Conservation (phyloP, 2,113 vertebrate genomes). For the Chloroceryle aenea region DNA sequence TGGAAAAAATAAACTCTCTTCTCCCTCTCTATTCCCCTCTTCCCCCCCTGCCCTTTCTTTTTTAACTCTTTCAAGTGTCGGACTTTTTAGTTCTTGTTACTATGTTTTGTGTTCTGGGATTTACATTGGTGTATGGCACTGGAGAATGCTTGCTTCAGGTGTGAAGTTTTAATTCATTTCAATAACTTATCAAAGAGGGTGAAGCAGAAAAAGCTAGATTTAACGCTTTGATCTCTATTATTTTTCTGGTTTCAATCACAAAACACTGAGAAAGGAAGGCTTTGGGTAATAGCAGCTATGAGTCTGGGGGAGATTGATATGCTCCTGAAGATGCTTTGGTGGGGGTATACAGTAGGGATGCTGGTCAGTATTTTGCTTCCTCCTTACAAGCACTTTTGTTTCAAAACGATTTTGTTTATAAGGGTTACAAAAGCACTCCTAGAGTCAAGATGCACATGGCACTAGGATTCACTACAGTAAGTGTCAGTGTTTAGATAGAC, state of each 20-base stretch:
- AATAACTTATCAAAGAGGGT: not conserved
- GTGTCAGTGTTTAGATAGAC: not conserved
- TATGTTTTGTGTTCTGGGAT: not conserved
- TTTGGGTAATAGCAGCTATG: not conserved
- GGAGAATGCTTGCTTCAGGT: not conserved
- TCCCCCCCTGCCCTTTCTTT: rapidly evolving
- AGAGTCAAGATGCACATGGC: not conserved
- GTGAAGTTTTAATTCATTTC: not conserved
- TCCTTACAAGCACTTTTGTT: not conserved
- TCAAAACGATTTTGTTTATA: not conserved
- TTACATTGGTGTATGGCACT: not conserved
- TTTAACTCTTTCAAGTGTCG: not conserved
- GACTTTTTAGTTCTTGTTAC: not conserved
- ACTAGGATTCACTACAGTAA: not conserved
- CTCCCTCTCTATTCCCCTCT: rapidly evolving
- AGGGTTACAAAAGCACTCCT: not conserved
- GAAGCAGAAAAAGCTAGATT: not conserved
- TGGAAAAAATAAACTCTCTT: not conserved
- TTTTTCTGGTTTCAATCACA: not conserved
- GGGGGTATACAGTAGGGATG: not conserved
- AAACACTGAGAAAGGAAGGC: not conserved
- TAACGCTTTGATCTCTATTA: not conserved
- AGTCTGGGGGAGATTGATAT: not conserved
- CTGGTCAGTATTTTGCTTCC: not conserved
- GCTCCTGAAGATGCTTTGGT: not conserved